Evolutionary conservation across 2,888 invertebrate species (phyloP), one percentile per base, ranked within the genome.

Genomic region (Ornithoptera priamus): DNA sequence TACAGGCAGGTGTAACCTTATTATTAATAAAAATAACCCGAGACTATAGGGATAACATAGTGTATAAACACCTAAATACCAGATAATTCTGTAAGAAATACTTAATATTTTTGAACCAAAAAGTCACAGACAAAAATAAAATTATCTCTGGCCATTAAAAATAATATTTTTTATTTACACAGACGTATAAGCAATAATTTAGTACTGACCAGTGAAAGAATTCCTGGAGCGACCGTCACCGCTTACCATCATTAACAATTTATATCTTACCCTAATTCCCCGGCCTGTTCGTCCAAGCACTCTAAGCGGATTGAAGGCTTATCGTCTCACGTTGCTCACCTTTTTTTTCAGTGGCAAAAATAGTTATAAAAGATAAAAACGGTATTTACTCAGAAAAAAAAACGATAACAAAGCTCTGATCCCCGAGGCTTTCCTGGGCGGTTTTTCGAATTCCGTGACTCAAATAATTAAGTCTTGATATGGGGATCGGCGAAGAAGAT

Each of bases 381-480:
- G 79, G 75, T 84, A 82, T 84, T 81, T 79, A 75, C 76, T 81
- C 75, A 65, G 60, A 67, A 67, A 85, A 87, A 88, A 87, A 88
- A 88, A 84, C 81, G 81, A 82, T 82, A 87, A 89, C 87, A 89
- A 89, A 84, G 86, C 83, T 81, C 73, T 85, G 87, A 89, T 89
- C 89, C 89, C 86, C 78, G 75, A 82, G 85, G 89, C 87, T 89
- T 88, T 89, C 81, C 83, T 84, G 78, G 82, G 83, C 83, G 84
- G 85, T 86, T 85, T 88, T 88, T 88, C 83, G 89, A 86, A 89
- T 90, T 90, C 86, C 92, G 91, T 92, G 91, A 92, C 91, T 89
- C 87, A 89, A 90, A 92, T 92, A 92, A 92, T 91, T 90, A 92
- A 89, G 87, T 86, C 81, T 79, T 80, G 81, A 84, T 83, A 85